phyloP scores from a whole-genome alignment of 2,113 vertebrate species.

The Cryptomyrus ogoouensis region DNA sequence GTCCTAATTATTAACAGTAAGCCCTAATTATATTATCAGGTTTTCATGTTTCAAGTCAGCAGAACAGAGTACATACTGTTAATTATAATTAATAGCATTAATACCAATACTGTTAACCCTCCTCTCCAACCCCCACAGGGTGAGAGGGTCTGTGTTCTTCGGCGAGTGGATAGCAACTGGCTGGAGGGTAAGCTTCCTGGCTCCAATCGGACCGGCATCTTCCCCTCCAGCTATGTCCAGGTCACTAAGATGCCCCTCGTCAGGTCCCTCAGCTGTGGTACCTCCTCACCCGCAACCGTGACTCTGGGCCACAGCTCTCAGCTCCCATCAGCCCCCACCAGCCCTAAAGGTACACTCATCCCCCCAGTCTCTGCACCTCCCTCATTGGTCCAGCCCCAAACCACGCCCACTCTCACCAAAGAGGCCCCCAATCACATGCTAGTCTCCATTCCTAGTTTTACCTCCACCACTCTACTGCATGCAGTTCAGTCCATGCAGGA shows the following conservation, averaged over 20 bases:
- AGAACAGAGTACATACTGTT: not conserved
- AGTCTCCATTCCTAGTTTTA: not conserved
- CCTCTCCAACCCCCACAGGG: slow-evolving; percentile 57
- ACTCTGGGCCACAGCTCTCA: slow-evolving; percentile 57
- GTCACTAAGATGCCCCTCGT: slow-evolving; percentile 80
- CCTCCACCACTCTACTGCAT: not conserved
- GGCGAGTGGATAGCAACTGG: slow-evolving; percentile 81
- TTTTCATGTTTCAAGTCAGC: not conserved
- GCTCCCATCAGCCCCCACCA: slow-evolving; percentile 42
- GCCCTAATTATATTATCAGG: not conserved
- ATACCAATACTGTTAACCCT: not conserved
- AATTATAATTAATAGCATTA: not conserved
- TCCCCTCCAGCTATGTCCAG: slow-evolving; percentile 85
- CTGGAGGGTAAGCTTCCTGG: slow-evolving; percentile 84
- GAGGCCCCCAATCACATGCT: not conserved
- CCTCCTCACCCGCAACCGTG: slow-evolving; percentile 41
- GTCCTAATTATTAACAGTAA: too few relatives aligned
- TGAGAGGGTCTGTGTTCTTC: slow-evolving; percentile 72
- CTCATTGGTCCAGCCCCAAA: not conserved
- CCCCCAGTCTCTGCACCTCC: slow-evolving; percentile 42
- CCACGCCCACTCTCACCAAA: not conserved
- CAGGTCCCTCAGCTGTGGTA: slow-evolving; percentile 53
- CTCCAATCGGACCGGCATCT: slow-evolving; percentile 83
- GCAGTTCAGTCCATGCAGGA: not conserved
- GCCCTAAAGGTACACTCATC: slow-evolving; percentile 31